Base-by-base conservation (phyloP, 2,888 invertebrate species). In the Mystacides longicornis region DNA sequence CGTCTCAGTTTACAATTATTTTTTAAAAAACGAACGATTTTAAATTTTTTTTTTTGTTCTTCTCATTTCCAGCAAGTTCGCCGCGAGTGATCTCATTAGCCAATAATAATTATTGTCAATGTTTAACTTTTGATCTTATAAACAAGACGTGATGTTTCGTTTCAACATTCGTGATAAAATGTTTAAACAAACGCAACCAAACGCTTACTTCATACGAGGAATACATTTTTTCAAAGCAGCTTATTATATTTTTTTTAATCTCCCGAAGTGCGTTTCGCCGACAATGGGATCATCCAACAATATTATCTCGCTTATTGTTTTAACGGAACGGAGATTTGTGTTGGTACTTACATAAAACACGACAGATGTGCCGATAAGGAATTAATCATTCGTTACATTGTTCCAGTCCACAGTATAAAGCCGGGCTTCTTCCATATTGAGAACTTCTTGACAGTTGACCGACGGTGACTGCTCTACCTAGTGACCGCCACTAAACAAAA, bases 91-190 rank as follows among this genome's bases (percentile, higher is more conserved):
- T 37, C 37, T 37, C 37, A 37, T 37, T 37, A 3, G 37, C 37
- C 37, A 37, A 37, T 37, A n/a, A 37, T n/a, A n/a, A n/a, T n/a
- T n/a, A 16, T 16, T 37, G 37, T 37, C 37, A 16, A 37, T 37
- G 37, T 37, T 37, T 37, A 37, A 37, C 16, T 37, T 14, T 37
- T 37, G 14, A 37, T 37, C 37, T 7, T 14, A 14, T 37, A 37
- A 37, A 37, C 37, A 37, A 37, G n/a, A 37, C 37, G 37, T n/a
- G 3, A 7, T 16, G 14, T 3, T 37, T 37, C 7, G 37, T 37
- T 37, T 37, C 14, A 37, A 37, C 37, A 37, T 37, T 37, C 37
- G 37, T 37, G 37, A 37, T 37, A 37, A 37, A 37, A 37, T 37
- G 37, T 37, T 37, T 37, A 37, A 37, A 37, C 37, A 37, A 37